Percentiles rank a stretch among this genome's conserved stretches.
Conservation (phyloP, 2,797 vertebrate genomes). For the Sciurus carolinensis region DNA sequence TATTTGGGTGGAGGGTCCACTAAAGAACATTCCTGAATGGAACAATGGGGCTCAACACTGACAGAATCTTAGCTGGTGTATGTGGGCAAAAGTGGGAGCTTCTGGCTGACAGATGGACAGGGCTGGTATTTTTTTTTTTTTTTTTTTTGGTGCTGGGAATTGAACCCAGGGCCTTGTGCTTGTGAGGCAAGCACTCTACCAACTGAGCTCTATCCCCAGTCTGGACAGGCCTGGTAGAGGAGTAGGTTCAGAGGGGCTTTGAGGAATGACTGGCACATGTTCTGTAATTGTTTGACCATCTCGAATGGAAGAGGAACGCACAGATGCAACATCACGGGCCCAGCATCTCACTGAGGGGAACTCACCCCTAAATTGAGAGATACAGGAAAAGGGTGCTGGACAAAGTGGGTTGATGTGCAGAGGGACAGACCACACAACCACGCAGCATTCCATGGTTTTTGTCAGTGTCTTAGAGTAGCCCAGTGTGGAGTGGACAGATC, state of each 20-base stretch:
- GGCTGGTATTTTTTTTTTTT: neutral
- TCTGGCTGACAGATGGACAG: neutral
- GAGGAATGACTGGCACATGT: no score
- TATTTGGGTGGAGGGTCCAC: neutral
- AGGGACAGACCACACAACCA: neutral
- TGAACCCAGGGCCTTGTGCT: no score
- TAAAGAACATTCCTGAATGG: neutral
- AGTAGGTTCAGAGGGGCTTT: no score
- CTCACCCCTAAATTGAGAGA: neutral
- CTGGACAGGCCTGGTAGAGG: neutral
- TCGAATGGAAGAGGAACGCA: neutral
- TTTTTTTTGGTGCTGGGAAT: no score
- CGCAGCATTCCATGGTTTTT: neutral
- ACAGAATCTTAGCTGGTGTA: neutral
- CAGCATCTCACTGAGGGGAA: neutral
- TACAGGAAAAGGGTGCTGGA: neutral
- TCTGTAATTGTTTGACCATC: neutral
- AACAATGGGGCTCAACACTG: neutral
- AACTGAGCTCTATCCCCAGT: no score
- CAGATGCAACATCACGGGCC: neutral
- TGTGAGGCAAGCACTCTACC: no score
- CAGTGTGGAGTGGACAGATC: neutral
- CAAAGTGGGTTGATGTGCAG: rapidly evolving
- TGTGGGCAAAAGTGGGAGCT: neutral
- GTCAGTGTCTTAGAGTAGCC: neutral